These are phyloP conservation scores for Tachycineta bicolor DNA, from an alignment of 2,113 vertebrate genomes.

Conservation along the genomic window DNA sequence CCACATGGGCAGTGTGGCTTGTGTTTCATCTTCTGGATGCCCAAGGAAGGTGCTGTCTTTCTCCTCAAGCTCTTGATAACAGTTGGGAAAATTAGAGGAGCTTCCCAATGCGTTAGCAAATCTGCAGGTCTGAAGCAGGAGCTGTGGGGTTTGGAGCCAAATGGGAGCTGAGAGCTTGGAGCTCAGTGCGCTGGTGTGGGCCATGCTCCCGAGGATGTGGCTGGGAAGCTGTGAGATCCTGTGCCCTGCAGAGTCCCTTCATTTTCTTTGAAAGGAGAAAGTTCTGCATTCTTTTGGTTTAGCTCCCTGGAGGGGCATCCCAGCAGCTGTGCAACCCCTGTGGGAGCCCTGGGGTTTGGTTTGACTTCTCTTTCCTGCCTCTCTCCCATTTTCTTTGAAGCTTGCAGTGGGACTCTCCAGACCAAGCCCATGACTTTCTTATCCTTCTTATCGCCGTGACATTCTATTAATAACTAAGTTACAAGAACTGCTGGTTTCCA, in stretches of 20 bases:
- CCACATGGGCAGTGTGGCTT: accelerated
- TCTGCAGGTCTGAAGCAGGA: not conserved
- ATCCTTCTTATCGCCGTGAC: not conserved
- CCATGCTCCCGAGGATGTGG: accelerated
- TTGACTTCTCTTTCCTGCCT: not conserved
- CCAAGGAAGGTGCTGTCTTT: not conserved
- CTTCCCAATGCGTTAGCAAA: not conserved
- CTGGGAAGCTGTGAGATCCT: accelerated
- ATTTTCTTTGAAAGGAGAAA: not conserved
- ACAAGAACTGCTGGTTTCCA: not conserved
- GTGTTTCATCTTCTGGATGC: not conserved
- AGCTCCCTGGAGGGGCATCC: not conserved
- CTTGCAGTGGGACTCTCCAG: not conserved
- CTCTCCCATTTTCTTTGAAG: not conserved
- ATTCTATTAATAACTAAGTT: not conserved
- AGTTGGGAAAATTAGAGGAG: not conserved
- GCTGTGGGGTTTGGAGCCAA: not conserved
- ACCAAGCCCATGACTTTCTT: not conserved
- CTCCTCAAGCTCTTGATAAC: not conserved
- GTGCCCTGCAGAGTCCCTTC: too few species aligned
- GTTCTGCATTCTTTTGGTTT: not conserved
- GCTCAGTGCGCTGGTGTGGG: accelerated
- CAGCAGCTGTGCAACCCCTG: not conserved
- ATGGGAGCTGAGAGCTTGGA: not conserved
- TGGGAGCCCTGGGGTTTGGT: not conserved